Base-by-base conservation (phyloP, 2,113 vertebrate genomes). In the Indicator maculatus region DNA sequence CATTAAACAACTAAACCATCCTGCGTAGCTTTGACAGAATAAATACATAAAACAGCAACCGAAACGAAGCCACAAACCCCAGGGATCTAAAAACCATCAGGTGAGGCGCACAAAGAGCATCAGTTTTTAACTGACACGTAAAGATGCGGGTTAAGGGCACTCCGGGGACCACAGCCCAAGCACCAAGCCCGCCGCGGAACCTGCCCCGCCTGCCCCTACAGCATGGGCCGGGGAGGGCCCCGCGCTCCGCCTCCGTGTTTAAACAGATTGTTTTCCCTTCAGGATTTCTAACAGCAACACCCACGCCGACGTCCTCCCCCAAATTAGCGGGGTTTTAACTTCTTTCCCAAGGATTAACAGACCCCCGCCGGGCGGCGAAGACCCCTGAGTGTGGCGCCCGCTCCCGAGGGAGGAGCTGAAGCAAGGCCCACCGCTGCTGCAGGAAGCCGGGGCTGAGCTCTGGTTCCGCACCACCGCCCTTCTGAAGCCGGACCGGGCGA, bases 1-100 rank as follows among this genome's bases (percentile, higher is more conserved):
- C 18, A 3, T 23, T 11, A 28, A 55, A 21, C 12, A 10, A 10
- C 12, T 5, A 11, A 38, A n/a, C 27, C 9, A 0, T 1, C 24
- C 38, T 1, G 59, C 6, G 0, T 0, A 19, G 20, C 31, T 71
- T 5, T 5, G 20, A 20, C 28, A 2, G 39, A 44, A 5, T 1
- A 19, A 36, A 30, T 1, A 8, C 26, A 12, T 12, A 38, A 17
- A 39, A 7, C n/a, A 2, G 30, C 2, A 17, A 4, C 13, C 23
- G 27, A 10, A n/a, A 28, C 0, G 2, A 3, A 58, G 36, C n/a
- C 55, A 24, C 26, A 8, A 41, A 61, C 1, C 3, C 1, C 4
- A 1, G 21, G 3, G 3, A 41, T 56, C 16, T 31, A 3, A 15
- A 31, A 47, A 10, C 1, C 45, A 2, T 39, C 21, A 27, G 45